Conservation (phyloP, 2,113 vertebrate species). For the Phaetusa simplex region DNA sequence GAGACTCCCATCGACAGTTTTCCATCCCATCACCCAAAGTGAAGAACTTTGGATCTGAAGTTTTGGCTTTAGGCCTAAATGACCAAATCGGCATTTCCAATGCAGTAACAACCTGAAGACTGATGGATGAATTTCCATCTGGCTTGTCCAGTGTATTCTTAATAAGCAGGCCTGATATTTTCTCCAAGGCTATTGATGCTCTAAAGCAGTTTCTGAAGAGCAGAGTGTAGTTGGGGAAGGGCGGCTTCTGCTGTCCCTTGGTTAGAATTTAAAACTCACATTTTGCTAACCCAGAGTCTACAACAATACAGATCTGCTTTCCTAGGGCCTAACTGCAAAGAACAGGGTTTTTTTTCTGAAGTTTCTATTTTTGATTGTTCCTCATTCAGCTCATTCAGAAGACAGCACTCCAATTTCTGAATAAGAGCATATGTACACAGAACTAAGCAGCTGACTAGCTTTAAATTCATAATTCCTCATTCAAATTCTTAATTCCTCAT, state of each 20-base stretch:
- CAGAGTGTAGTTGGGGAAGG: accelerated
- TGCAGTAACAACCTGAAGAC: not conserved
- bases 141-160: not conserved
- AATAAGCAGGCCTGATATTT: not conserved
- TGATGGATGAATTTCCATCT: not conserved
- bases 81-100: not conserved
- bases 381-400: not conserved
- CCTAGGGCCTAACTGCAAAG: not conserved
- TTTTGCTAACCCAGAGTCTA: not conserved
- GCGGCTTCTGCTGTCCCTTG: not conserved
- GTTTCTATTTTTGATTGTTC: conserved; percentile 2
- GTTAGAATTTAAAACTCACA: not conserved
- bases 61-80: not conserved
- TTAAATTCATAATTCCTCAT: conserved; percentile 2
- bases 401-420: not conserved
- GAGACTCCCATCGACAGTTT: not conserved
- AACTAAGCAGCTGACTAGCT: not conserved
- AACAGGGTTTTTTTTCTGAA: not conserved
- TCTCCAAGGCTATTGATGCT: not conserved
- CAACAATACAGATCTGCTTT: not conserved
- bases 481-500: conserved; percentile 17
- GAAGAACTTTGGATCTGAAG: not conserved
- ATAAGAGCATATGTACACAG: not conserved
- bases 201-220: not conserved
- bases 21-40: too few species aligned